phyloP scores from a whole-genome alignment of 2,888 invertebrate species.

The Julus scandinavius region DNA sequence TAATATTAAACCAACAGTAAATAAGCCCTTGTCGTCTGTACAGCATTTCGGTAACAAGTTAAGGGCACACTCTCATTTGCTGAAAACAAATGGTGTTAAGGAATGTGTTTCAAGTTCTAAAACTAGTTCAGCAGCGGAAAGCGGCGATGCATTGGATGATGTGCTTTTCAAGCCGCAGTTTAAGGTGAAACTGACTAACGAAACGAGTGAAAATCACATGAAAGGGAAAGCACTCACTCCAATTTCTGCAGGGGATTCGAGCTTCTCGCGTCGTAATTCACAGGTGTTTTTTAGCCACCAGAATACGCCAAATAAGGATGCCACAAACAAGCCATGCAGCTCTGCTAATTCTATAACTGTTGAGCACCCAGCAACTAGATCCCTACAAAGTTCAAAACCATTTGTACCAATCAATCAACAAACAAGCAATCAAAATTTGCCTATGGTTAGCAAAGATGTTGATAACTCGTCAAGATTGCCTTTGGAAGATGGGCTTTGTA shows the following conservation, averaged over 20 bases:
- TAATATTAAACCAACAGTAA: background rate
- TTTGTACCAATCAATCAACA: background rate
- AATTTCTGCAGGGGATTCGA: background rate
- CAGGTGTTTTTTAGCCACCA: background rate
- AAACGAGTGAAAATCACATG: background rate
- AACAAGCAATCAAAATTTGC: background rate
- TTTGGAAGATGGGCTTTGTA: background rate
- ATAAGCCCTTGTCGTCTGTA: background rate
- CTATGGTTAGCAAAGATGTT: background rate
- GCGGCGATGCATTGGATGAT: background rate
- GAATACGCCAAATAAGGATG: background rate
- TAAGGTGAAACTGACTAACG: background rate
- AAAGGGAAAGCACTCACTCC: slow-evolving; percentile 14
- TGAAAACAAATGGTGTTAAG: background rate
- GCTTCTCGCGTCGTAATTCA: background rate
- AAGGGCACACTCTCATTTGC: slow-evolving; percentile 12
- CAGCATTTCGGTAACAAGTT: background rate
- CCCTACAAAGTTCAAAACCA: background rate
- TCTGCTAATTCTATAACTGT: background rate
- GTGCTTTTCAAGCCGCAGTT: background rate
- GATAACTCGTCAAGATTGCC: background rate
- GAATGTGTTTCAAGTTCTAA: background rate
- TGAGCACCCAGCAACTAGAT: background rate
- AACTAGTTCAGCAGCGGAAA: background rate
- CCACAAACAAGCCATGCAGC: background rate